phyloP scores from a whole-genome alignment of 2,888 invertebrate genomes.

The Archips crataeganus region DNA sequence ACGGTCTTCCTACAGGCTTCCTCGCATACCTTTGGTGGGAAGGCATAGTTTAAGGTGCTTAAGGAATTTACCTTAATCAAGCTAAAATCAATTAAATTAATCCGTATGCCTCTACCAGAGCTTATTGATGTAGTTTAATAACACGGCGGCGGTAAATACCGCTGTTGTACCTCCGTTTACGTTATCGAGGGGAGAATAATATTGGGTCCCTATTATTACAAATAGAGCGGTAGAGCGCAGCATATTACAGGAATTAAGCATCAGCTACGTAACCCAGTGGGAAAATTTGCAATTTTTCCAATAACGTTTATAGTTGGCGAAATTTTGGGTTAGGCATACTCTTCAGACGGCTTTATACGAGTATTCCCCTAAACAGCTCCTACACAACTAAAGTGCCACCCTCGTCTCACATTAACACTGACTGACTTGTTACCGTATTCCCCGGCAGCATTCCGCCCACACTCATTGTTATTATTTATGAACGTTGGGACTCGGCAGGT shows the following conservation, averaged over 20 bases:
- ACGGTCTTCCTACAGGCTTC: too few relatives aligned
- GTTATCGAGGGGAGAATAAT: background rate
- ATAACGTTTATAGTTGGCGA: too few relatives aligned
- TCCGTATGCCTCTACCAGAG: background rate
- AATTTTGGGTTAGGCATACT: too few relatives aligned
- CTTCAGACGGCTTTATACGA: background rate
- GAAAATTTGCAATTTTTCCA: too few relatives aligned
- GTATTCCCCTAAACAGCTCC: background rate
- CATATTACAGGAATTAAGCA: too few relatives aligned
- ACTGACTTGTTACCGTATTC: slow-evolving; percentile 2
- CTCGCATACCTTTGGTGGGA: too few relatives aligned
- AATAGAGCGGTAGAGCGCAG: too few relatives aligned
- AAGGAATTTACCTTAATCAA: background rate
- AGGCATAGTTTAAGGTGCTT: background rate
- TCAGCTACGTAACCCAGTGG: too few relatives aligned
- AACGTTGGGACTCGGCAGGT: slow-evolving; percentile 27
- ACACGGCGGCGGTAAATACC: background rate
- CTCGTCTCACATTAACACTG: slow-evolving; percentile 5
- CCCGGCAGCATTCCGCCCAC: slow-evolving; percentile 10
- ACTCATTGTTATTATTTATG: slow-evolving; percentile 28
- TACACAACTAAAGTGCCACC: background rate
- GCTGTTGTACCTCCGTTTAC: background rate
- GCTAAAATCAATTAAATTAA: background rate
- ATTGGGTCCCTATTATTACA: background rate
- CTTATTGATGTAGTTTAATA: background rate